phyloP scores from a whole-genome alignment of 2,113 vertebrate species.

The Illadopsis cleaveri region DNA sequence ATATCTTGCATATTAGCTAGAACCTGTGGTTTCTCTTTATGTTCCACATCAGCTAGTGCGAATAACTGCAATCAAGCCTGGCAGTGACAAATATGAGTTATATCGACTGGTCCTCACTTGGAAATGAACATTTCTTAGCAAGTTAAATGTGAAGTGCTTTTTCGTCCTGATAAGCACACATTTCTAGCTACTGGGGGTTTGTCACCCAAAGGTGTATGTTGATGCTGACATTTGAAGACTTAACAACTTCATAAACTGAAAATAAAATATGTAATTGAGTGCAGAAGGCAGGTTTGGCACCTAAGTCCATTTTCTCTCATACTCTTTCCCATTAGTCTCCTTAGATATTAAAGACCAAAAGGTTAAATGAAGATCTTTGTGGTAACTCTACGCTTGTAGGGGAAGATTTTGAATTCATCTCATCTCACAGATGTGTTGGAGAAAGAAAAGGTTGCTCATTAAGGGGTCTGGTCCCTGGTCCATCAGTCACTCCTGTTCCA shows the following conservation, averaged over 20 bases:
- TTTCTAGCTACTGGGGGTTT: not conserved
- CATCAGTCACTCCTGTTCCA: not conserved
- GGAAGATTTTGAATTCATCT: not conserved
- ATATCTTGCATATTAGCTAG: not conserved
- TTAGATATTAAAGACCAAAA: not conserved
- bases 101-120: not conserved
- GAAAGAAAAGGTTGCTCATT: not conserved
- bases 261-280: not conserved
- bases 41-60: not conserved
- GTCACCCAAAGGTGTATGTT: not conserved
- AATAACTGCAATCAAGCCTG: not conserved
- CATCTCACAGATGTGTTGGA: not conserved
- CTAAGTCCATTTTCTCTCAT: not conserved
- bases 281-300: not conserved
- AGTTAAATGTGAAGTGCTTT: not conserved
- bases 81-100: not conserved
- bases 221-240: not conserved
- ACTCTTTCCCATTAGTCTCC: not conserved
- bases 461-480: not conserved
- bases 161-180: not conserved
- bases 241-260: not conserved
- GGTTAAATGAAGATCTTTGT: not conserved
- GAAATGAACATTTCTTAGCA: not conserved
- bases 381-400: not conserved
- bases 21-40: not conserved